Evolutionary conservation across 1,140 invertebrate species (phyloP), one percentile per base, ranked within the genome.

Genomic region (Lerema accius): DNA sequence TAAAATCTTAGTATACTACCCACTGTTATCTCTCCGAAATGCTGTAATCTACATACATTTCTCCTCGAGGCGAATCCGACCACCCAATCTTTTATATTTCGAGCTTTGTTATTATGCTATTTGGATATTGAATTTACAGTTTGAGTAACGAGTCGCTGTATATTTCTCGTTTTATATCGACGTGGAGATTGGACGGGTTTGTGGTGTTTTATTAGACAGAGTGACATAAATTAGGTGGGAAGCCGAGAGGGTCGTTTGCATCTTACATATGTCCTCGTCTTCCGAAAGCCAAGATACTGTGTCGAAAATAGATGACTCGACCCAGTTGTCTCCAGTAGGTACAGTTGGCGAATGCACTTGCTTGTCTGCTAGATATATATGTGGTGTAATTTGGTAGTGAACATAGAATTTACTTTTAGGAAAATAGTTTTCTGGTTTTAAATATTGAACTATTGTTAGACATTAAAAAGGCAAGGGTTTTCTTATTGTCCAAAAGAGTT

Each of bases 21-120:
- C 74, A 65, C 72, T 76, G 77, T 78, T 85, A 80, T 76, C 77
- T 75, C 70, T 67, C 72, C 63, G 68, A 73, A 80, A 80, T 83
- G 73, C 71, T 71, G 82, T 78, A 83, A 86, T 84, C 77, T 84
- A 78, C 82, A 86, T 84, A 84, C 71, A 82, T 82, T 82, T 76
- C 75, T 69, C 63, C 67, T 64, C 75, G 43, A 49, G 63, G 73
- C 68, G 79, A 64, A 84, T 86, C 84, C 84, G 80, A 86, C 84
- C 84, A 84, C 79, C 81, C 74, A 78, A 77, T 84, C 80, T 78
- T 81, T 81, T 84, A 79, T 80, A 80, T 83, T 79, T 72, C 68
- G 72, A 80, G 76, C 63, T 80, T 78, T 75, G 75, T 79, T 82
- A 79, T 66, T 32, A 60, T 71, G 73, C 62, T 68, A 67, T 66